Percentiles rank a stretch among this genome's conserved stretches.
phyloP scores from a whole-genome alignment of 2,797 vertebrate species.

The Schizothorax lantsangensis region DNA sequence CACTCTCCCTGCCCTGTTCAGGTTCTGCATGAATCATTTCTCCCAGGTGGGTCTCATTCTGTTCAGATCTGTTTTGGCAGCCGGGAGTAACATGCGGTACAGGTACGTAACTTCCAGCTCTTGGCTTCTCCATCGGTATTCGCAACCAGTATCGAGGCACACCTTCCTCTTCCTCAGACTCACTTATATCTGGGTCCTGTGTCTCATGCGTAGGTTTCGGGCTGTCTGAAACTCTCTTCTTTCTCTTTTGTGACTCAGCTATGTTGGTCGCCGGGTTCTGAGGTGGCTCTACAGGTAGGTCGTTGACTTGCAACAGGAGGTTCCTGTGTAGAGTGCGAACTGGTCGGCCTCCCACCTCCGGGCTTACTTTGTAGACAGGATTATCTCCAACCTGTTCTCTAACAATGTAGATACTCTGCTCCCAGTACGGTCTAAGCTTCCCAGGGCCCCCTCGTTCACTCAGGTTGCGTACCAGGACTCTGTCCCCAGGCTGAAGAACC shows the following conservation, averaged over 20 bases:
- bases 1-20: not conserved
- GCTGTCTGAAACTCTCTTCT: not conserved
- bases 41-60: not conserved
- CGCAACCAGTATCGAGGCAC: not conserved
- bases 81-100: not conserved
- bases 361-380: conserved; percentile 6
- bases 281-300: not conserved
- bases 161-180: not conserved
- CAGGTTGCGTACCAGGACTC: not conserved
- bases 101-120: not conserved
- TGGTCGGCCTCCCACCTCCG: not conserved
- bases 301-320: conserved; percentile 1
- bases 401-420: not conserved
- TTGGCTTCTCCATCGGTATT: not conserved
- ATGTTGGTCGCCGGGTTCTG: not conserved
- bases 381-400: conserved; percentile 12
- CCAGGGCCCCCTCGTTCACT: not conserved
- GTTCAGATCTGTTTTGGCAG: not conserved
- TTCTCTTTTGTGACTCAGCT: not conserved
- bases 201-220: not conserved
- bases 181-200: not conserved
- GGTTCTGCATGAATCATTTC: not conserved
- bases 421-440: conserved; percentile 6
- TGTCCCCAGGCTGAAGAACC: not conserved
- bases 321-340: conserved; percentile 2